Percentiles rank a stretch among this genome's conserved stretches.
phyloP scores from a whole-genome alignment of 2,888 invertebrate species.

The Clostera curtula region DNA sequence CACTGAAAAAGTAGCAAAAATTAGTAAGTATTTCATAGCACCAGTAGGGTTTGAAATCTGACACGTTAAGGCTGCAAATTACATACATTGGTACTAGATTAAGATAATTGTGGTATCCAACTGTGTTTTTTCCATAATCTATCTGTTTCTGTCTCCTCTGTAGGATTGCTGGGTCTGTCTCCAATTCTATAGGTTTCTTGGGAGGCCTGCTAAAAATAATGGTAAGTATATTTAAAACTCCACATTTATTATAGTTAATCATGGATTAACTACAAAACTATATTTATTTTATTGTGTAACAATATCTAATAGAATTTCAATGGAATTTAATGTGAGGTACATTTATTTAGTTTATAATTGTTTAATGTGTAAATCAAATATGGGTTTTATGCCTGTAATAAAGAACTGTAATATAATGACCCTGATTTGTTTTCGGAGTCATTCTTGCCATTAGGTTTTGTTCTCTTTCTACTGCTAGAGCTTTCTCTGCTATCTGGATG shows the following conservation, averaged over 20 bases:
- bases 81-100: slow-evolving; percentile 81
- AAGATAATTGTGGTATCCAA: slow-evolving; percentile 87
- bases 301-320: no score
- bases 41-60: no score
- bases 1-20: slow-evolving; percentile 47
- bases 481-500: slow-evolving; percentile 41
- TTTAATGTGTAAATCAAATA: neutral
- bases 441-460: slow-evolving; percentile 39
- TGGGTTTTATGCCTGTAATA: neutral
- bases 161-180: slow-evolving; percentile 82
- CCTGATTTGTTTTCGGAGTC: slow-evolving; percentile 27
- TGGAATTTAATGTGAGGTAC: no score
- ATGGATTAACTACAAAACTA: no score
- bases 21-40: slow-evolving; percentile 2
- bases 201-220: slow-evolving; percentile 28
- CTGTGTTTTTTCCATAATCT: slow-evolving; percentile 95
- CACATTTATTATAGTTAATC: no score
- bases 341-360: neutral
- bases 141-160: slow-evolving; percentile 92
- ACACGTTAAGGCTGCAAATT: neutral
- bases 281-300: no score
- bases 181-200: slow-evolving; percentile 61
- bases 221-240: no score
- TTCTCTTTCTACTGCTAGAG: slow-evolving; percentile 44
- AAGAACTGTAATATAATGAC: slow-evolving; percentile 11